Base-by-base conservation (phyloP, 1,140 invertebrate species). In the Drosophila setifemur region DNA sequence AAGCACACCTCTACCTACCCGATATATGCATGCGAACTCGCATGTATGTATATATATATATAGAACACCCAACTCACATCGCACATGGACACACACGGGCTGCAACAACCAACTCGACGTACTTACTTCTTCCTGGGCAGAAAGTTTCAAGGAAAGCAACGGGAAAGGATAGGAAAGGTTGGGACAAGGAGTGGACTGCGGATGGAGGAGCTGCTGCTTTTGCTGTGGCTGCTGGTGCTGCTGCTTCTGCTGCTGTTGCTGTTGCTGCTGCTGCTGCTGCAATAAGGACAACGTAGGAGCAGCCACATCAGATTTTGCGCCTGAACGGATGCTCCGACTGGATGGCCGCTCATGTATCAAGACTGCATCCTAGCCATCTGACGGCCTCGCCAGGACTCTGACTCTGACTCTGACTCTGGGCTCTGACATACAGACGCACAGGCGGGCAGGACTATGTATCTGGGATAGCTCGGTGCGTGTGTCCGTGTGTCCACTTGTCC, bases 341-440 rank as follows among this genome's bases (percentile, higher is more conserved):
- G 49, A 55, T 60, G 57, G 57, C 21, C 53, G 68, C 68, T 60
- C 69, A 61, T 72, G 68, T 73, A 78, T 79, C 75, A 79, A 78
- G 69, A 73, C 69, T 79, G 67, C 69, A 77, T 77, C 45, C 69
- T 67, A 76, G 60, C 61, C 54, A 77, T 77, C 74, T 78, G 74
- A 47, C 49, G 49, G 47, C 33, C 45, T 45, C 6, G 37, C 67
- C 68, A 72, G 37, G 21, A 45, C 35, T 39, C 26, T 14, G n/a
- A n/a, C n/a, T n/a, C n/a, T n/a, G n/a, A n/a, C n/a, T n/a, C n/a
- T n/a, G n/a, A n/a, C n/a, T n/a, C n/a, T n/a, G n/a, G n/a, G n/a
- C 25, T 21, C 26, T 39, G 39, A 54, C 25, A 40, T 53, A 45
- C 47, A 40, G 28, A 55, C 47, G 23, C 14, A 43, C 21, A 12